Base-by-base conservation (phyloP, 1,140 invertebrate species). In the Ctenoplectra terminalis region DNA sequence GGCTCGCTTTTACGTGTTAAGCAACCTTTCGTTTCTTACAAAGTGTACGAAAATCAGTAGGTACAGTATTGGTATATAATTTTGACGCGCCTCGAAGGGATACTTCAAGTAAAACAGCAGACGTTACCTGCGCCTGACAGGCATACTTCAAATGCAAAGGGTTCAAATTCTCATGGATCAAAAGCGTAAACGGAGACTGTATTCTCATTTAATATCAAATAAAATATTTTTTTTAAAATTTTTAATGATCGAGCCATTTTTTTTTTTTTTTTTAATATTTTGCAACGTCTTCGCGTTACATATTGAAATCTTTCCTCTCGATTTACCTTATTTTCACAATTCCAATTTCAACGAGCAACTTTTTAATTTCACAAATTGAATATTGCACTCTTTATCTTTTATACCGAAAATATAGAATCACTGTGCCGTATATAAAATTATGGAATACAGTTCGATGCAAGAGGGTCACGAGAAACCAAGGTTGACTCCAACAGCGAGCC, bases 41-140 rank as follows among this genome's bases (percentile, higher is more conserved):
- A 29, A 29, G 26, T 29, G 54, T 56, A 56, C 54, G 54, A 56
- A 56, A 56, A 56, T 56, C 54, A 56, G 54, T 29, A 56, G n/a
- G 54, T 56, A 13, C 54, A 15, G 26, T 29, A 29, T 56, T 29
- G n/a, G 54, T 29, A 15, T 56, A 11, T 29, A 56, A 56, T 56
- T 29, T 56, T 8, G 54, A n/a, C 54, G n/a, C 13, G 54, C 54
- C 54, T 11, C 8, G n/a, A 3, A 56, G 54, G 54, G 54, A 29
- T 56, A 56, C 54, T 29, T 29, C 20, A 13, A 13, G 54, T 56
- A 29, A 29, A 56, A 56, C 9, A 56, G 6, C 54, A 13, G 54
- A 54, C 23, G 1, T n/a, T 54, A 8, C 8, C n/a, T 29, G n/a
- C 5, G 9, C 5, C 54, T 56, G 54, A n/a, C n/a, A 13, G 13